Percentiles rank a stretch among this genome's conserved stretches.
Evolutionary conservation across 2,797 vertebrate species (phyloP).

Genomic region (Gallinago nigripennis): DNA sequence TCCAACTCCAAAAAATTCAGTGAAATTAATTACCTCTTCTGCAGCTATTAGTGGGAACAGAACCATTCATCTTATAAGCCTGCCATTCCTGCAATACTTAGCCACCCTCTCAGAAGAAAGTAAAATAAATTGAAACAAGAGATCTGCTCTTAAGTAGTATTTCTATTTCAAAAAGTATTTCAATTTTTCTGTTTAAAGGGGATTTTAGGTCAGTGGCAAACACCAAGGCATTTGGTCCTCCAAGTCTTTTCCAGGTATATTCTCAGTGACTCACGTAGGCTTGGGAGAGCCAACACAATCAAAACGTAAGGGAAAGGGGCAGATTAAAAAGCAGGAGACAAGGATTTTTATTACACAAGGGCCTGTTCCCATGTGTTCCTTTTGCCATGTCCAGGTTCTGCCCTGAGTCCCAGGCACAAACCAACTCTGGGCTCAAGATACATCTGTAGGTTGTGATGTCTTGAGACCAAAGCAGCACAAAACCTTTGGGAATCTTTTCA

Average conservation of each 20-base stretch:
- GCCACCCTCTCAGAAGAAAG: not conserved
- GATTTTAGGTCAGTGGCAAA: not conserved
- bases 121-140: not conserved
- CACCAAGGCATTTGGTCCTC: not conserved
- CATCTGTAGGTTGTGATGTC: not conserved
- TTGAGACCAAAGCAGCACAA: not conserved
- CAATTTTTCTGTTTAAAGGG: not conserved
- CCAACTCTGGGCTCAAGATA: not conserved
- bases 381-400: fast-evolving
- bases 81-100: not conserved
- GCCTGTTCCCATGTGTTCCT: not conserved
- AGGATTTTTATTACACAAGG: not conserved
- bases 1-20: no score
- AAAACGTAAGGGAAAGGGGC: not conserved
- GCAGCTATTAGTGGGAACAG: not conserved
- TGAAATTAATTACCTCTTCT: not conserved
- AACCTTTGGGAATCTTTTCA: not conserved
- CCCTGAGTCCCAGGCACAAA: fast-evolving
- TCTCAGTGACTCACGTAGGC: fast-evolving
- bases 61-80: not conserved
- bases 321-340: not conserved
- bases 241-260: not conserved
- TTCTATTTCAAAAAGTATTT: not conserved
- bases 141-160: not conserved
- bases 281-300: not conserved